Percentiles rank a stretch among this genome's conserved stretches.
phyloP scores from a whole-genome alignment of 92 coral and sea anemone species.

The Palythoa heliodiscus region DNA sequence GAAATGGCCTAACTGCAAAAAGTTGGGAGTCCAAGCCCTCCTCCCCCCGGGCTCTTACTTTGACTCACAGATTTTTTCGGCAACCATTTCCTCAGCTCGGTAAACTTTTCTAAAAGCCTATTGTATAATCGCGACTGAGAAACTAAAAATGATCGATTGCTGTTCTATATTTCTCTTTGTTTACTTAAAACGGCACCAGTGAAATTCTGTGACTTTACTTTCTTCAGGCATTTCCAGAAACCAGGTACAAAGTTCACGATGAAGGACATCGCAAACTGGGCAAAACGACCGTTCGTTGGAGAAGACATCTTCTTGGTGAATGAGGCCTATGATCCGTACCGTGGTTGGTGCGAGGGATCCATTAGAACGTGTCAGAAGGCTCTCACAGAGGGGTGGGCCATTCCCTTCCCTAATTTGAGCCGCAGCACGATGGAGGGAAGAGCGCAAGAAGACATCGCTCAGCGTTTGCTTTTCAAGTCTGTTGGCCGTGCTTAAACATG shows the following conservation, averaged over 20 bases:
- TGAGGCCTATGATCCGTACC: slow-evolving; percentile 58
- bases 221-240: slow-evolving; percentile 61
- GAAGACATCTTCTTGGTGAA: slow-evolving; percentile 65
- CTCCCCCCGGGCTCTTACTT: no score
- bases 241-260: slow-evolving; percentile 58
- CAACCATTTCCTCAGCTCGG: no score
- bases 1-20: no score
- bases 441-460: not conserved
- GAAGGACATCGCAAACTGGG: slow-evolving; percentile 63
- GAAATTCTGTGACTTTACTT: not conserved
- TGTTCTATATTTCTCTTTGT: not conserved
- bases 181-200: not conserved
- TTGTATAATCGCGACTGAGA: no score
- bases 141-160: not conserved
- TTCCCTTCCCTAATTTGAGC: slow-evolving; percentile 7
- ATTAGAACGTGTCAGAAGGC: slow-evolving; percentile 56
- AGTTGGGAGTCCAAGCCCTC: no score
- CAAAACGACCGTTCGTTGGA: slow-evolving; percentile 60
- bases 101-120: no score
- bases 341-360: slow-evolving; percentile 72
- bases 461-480: slow-evolving; percentile 13
- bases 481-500: slow-evolving; percentile 12
- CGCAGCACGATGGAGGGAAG: slow-evolving; percentile 9
- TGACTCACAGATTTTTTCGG: no score
- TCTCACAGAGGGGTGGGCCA: slow-evolving; percentile 65